Percentiles rank a stretch among this genome's conserved stretches.
These are phyloP conservation scores for Lampropteryx suffumata DNA, from an alignment of 2,888 invertebrate genomes.

Conservation along the genomic window DNA sequence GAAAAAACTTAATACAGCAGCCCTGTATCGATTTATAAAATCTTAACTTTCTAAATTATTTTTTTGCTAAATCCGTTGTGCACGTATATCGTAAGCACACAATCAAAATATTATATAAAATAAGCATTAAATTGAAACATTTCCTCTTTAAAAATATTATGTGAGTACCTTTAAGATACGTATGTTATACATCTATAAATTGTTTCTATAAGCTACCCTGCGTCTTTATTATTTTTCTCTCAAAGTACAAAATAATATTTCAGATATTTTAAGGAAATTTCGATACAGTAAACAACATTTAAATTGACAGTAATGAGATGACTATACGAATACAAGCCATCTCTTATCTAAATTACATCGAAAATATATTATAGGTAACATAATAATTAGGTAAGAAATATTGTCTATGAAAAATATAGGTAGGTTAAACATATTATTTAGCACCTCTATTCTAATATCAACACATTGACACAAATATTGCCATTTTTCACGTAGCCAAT, in stretches of 20 bases:
- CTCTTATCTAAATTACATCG: constrained; percentile 70
- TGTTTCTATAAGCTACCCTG: constrained; percentile 66
- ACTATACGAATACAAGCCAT: constrained; percentile 51
- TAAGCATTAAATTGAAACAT: background rate
- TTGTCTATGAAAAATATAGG: constrained; percentile 76
- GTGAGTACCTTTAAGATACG: constrained; percentile 25
- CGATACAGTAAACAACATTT: constrained; percentile 48
- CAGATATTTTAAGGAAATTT: constrained; percentile 28
- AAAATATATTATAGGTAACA: constrained; percentile 55
- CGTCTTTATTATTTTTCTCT: constrained; percentile 53
- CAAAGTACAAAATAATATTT: constrained; percentile 29
- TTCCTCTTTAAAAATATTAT: constrained; percentile 6
- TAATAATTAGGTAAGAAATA: constrained; percentile 37
- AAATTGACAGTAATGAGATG: constrained; percentile 70
- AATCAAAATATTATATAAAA: background rate
- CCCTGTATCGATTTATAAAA: constrained; percentile 9
- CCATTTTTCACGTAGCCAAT: constrained; percentile 16
- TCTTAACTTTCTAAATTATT: background rate
- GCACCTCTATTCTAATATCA: constrained; percentile 67
- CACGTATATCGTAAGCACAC: constrained; percentile 1
- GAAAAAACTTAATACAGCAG: background rate
- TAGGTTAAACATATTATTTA: constrained; percentile 54
- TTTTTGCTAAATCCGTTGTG: constrained; percentile 5
- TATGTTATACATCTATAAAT: constrained; percentile 36
- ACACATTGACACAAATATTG: constrained; percentile 27